Base-by-base conservation (phyloP, 2,797 vertebrate species). In the Clamator glandarius region DNA sequence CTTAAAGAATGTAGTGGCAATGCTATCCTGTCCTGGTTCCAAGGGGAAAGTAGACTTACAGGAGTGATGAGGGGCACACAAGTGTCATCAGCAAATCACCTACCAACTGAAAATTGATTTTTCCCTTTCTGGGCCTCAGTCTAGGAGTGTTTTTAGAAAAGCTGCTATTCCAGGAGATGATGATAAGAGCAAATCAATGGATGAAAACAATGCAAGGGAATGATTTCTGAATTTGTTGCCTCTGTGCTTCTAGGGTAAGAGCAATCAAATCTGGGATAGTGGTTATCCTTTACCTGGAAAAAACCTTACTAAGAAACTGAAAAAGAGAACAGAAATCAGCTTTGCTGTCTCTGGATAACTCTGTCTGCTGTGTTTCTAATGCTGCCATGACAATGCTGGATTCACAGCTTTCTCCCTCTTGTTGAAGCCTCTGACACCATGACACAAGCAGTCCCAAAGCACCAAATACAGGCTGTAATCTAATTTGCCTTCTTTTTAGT, bases 401-500 rank as follows among this genome's bases (percentile, higher is more conserved):
- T 77, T 93, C 77, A 78, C 1, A 0, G 54, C 63, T 84, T 75
- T 39, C 54, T 88, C 67, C 19, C 36, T 87, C 44, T 31, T 58
- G 26, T 48, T 3, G n/a, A 91, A 82, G 90, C 86, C 74, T 93
- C 63, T 89, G 59, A 39, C 67, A 68, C 21, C 0, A 0, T 21
- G 20, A 87, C 87, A 86, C 28, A 41, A 61, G 41, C 54, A 77
- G 41, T 79, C 59, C 70, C 70, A 68, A 82, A 89, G 67, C 48
- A 20, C 41, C 63, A 83, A 79, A 84, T 21, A 13, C 50, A 74
- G 26, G 36, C 61, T 69, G 50, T 78, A 68, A 85, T 91, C 78
- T 89, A 77, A 84, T 90, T 90, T 95, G 61, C 64, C 48, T 78
- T 80, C 67, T 57, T 87, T 90, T 82, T 87, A 92, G 75, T 62